Percentiles rank a stretch among this genome's conserved stretches.
Evolutionary conservation across 2,888 invertebrate species (phyloP).

Genomic region (Andrena flavipes): DNA sequence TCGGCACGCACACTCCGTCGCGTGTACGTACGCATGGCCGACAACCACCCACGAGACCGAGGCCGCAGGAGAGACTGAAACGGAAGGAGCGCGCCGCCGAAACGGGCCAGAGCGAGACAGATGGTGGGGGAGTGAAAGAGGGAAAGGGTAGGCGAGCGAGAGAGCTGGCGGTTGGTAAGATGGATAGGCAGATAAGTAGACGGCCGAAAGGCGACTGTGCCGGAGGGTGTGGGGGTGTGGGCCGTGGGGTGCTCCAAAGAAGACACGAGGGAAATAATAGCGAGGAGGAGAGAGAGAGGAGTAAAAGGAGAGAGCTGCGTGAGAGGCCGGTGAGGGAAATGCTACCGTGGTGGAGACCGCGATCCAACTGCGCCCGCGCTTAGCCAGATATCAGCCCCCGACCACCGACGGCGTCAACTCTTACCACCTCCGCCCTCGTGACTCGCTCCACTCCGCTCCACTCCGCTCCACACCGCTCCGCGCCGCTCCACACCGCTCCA

Average conservation of each 20-base stretch:
- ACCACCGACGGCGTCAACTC: slow-evolving; percentile 73
- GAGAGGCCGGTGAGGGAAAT: slow-evolving; percentile 67
- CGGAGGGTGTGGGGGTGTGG: slow-evolving; percentile 6
- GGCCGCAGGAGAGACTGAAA: slow-evolving; percentile 37
- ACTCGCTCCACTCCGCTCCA: slow-evolving; percentile 56
- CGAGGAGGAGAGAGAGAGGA: slow-evolving; percentile 37
- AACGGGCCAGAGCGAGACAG: slow-evolving; percentile 18
- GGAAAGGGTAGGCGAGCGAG: slow-evolving; percentile 32
- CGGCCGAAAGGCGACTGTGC: slow-evolving; percentile 17
- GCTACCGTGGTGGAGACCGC: slow-evolving; percentile 80
- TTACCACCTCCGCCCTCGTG: slow-evolving; percentile 72
- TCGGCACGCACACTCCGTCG: slow-evolving; percentile 65
- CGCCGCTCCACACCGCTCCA: slow-evolving; percentile 57
- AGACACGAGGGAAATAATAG: slow-evolving; percentile 21
- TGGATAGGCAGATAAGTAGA: slow-evolving; percentile 33
- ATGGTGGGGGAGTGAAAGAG: neutral
- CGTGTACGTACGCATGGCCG: slow-evolving; percentile 42
- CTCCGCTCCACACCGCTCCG: slow-evolving; percentile 44
- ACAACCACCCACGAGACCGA: slow-evolving; percentile 11
- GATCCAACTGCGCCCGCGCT: slow-evolving; percentile 83
- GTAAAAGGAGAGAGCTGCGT: slow-evolving; percentile 59
- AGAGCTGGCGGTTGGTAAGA: slow-evolving; percentile 31
- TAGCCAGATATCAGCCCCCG: slow-evolving; percentile 80
- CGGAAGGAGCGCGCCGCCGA: neutral
- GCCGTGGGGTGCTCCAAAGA: neutral